Percentiles rank a stretch among this genome's conserved stretches.
Conservation (phyloP, 2,888 invertebrate species). For the Thyatira batis region DNA sequence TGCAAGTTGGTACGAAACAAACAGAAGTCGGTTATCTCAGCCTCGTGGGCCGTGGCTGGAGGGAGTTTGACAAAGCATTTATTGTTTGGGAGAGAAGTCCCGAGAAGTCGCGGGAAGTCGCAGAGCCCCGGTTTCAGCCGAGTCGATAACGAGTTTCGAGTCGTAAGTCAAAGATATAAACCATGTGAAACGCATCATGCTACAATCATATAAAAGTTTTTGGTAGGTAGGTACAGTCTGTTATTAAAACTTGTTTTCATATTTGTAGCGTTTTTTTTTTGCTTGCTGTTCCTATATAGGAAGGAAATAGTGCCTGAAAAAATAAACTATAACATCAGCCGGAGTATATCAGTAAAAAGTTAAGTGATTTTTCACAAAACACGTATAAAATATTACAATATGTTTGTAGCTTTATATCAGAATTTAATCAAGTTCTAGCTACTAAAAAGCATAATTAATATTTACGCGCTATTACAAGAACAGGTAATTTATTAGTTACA, state of each 20-base stretch:
- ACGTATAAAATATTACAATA: too few species aligned
- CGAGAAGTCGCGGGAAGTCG: conserved; percentile 47
- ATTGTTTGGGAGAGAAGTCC: conserved; percentile 65
- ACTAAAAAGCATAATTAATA: too few species aligned
- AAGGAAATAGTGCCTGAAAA: too few species aligned
- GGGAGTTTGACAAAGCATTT: conserved; percentile 75
- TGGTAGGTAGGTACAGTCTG: background rate
- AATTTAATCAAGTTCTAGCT: too few species aligned
- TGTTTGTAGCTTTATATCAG: too few species aligned
- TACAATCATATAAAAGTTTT: background rate
- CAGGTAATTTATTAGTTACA: too few species aligned
- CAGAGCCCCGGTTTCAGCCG: conserved; percentile 33
- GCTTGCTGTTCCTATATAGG: too few species aligned
- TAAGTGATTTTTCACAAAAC: too few species aligned
- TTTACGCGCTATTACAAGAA: too few species aligned
- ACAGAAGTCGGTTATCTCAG: conserved; percentile 61
- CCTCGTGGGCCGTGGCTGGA: conserved; percentile 36
- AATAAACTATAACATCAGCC: too few species aligned
- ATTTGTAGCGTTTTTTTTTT: background rate
- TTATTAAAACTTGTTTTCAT: background rate
- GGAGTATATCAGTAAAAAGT: too few species aligned
- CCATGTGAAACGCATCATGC: background rate
- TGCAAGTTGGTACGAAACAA: conserved; percentile 54
- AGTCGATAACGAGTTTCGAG: conserved; percentile 65
- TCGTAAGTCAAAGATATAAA: background rate